Evolutionary conservation across 1,140 invertebrate genomes (phyloP).

Genomic region (Rhynchophorus ferrugineus): DNA sequence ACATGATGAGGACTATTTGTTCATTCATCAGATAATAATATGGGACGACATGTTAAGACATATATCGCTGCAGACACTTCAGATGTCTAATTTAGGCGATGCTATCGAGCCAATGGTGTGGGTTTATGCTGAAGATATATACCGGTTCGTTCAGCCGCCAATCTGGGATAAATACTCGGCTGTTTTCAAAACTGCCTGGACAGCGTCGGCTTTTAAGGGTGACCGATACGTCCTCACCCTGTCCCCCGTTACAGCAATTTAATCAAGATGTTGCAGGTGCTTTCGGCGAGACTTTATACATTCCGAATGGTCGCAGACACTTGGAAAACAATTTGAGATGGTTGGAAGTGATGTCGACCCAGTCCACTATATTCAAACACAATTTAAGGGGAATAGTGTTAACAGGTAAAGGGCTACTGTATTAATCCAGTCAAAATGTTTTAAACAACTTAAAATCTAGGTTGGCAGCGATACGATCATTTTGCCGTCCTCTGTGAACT

Average conservation of each 20-base stretch:
- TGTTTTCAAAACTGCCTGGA: conserved; percentile 84
- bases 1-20: no score
- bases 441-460: no score
- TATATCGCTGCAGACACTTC: conserved; percentile 57
- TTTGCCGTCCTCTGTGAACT: conserved; percentile 89
- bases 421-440: no score
- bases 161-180: conserved; percentile 75
- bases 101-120: conserved; percentile 84
- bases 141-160: conserved; percentile 37
- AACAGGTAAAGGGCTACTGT: no score
- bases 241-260: neutral
- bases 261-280: conserved; percentile 48
- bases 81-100: conserved; percentile 61
- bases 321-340: conserved; percentile 65
- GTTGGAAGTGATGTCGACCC: conserved; percentile 50
- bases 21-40: conserved; percentile 55
- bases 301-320: conserved; percentile 59
- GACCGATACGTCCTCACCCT: neutral
- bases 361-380: conserved; percentile 42
- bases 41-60: conserved; percentile 94
- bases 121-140: conserved; percentile 61
- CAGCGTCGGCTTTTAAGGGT: conserved; percentile 81
- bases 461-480: conserved; percentile 86
- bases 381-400: conserved; percentile 59
- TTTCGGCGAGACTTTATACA: conserved; percentile 67